Conservation (phyloP, 2,113 vertebrate genomes). For the Gnathonemus echidnorhynchus region DNA sequence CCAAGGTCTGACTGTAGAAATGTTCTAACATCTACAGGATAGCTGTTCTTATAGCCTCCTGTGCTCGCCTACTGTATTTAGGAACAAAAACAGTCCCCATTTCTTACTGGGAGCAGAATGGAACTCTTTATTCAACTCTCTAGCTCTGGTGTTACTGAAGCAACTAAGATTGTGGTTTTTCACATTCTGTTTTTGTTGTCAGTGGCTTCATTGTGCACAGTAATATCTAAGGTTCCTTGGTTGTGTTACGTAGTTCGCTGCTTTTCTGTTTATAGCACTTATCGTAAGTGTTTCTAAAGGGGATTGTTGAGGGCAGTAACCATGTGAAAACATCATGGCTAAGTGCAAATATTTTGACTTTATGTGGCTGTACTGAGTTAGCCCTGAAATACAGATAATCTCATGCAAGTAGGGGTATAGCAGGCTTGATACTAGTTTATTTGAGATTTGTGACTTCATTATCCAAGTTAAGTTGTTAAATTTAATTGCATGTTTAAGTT, state of each 20-base stretch:
- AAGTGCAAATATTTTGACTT: background rate
- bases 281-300: background rate
- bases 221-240: background rate
- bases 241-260: background rate
- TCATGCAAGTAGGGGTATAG: background rate
- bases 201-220: background rate
- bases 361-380: background rate
- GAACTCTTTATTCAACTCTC: background rate
- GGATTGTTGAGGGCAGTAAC: background rate
- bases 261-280: background rate
- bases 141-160: background rate
- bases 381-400: background rate
- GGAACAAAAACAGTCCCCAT: background rate
- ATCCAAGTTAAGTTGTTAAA: background rate
- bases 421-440: background rate
- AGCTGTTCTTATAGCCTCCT: background rate
- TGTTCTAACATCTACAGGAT: background rate
- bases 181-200: background rate
- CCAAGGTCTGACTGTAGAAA: background rate
- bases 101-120: conserved; percentile 3
- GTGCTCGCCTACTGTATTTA: background rate
- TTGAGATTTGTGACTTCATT: background rate
- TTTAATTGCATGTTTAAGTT: background rate
- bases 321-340: background rate
- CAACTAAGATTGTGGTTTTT: background rate